phyloP scores from a whole-genome alignment of 2,113 vertebrate genomes.

The Penelope pileata region DNA sequence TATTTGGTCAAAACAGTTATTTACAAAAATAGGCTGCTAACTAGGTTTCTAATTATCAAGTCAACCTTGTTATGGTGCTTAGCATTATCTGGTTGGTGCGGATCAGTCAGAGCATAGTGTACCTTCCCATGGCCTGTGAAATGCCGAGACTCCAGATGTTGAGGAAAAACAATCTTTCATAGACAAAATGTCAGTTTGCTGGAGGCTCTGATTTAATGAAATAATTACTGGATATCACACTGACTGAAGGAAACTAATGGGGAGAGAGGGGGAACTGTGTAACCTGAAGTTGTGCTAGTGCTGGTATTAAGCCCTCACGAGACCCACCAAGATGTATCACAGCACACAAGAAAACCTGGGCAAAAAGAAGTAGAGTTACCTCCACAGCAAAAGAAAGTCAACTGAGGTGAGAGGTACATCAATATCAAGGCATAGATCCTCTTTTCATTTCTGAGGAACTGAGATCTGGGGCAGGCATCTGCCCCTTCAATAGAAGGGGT shows the following conservation, averaged over 20 bases:
- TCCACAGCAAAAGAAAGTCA: background rate
- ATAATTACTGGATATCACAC: no score
- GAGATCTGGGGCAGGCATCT: background rate
- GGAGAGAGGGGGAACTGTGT: background rate
- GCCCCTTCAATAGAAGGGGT: background rate
- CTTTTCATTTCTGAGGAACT: background rate
- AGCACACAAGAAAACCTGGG: fast-evolving
- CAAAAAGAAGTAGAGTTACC: background rate
- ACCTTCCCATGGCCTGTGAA: no score
- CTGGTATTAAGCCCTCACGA: background rate
- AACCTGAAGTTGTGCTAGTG: background rate
- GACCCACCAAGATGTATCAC: fast-evolving
- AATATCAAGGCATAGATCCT: background rate
- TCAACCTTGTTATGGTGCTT: no score
- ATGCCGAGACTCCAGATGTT: no score
- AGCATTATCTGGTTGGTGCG: no score
- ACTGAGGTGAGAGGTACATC: background rate
- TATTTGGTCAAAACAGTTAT: no score
- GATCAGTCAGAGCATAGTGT: no score
- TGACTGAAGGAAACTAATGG: background rate
- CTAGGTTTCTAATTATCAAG: no score
- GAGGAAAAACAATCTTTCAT: no score
- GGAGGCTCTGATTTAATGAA: no score
- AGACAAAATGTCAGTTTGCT: no score
- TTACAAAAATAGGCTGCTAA: no score